These are phyloP conservation scores for Thysanoteuthis rhombus DNA, from an alignment of 2,888 invertebrate genomes.

Conservation along the genomic window DNA sequence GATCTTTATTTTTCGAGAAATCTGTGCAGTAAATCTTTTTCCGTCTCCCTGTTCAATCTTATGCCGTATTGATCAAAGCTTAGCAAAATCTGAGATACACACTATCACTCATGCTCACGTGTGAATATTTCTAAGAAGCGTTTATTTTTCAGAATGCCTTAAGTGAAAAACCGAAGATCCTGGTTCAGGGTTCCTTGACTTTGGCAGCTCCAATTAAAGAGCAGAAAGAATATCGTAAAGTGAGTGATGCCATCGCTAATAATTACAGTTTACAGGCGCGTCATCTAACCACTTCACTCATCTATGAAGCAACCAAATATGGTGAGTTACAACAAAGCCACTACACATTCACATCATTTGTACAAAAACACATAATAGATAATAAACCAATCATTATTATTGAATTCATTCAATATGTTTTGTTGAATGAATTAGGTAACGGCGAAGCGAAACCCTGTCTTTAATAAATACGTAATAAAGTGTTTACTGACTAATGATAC, in stretches of 20 bases:
- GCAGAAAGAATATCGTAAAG: constrained; percentile 58
- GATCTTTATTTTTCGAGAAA: not conserved
- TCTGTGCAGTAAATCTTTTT: not conserved
- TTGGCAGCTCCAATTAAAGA: constrained; percentile 65
- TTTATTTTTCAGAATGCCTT: constrained; percentile 55
- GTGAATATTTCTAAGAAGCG: not conserved
- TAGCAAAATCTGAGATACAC: not conserved
- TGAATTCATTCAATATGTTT: not conserved
- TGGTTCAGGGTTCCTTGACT: constrained; percentile 63
- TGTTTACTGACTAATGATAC: too few species aligned
- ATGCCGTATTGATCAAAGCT: not conserved
- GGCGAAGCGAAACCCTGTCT: too few species aligned
- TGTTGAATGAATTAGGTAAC: not conserved
- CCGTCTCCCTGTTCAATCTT: not conserved
- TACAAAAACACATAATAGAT: too few species aligned
- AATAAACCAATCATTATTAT: too few species aligned
- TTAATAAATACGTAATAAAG: too few species aligned
- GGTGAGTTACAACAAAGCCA: constrained; percentile 45
- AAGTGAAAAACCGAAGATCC: constrained; percentile 62
- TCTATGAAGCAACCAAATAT: constrained; percentile 59
- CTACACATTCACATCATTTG: too few species aligned
- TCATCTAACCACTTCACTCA: constrained; percentile 60
- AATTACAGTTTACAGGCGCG: constrained; percentile 65
- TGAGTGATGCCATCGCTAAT: constrained; percentile 66
- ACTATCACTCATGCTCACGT: not conserved